These are phyloP conservation scores for Puma concolor DNA, from an alignment of 2,113 vertebrate species.

Conservation along the genomic window DNA sequence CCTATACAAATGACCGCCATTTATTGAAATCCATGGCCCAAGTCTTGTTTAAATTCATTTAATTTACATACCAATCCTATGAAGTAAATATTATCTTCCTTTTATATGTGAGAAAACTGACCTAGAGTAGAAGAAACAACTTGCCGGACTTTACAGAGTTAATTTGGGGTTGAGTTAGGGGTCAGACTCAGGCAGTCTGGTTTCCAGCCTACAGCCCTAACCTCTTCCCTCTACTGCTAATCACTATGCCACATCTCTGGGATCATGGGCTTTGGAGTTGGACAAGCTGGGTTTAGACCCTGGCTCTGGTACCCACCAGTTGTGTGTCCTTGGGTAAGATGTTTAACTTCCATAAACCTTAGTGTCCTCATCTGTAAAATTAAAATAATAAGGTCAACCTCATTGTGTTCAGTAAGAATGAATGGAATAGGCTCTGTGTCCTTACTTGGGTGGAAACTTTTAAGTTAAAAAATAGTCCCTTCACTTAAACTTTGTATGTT, in stretches of 20 bases:
- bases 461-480: not conserved
- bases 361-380: not conserved
- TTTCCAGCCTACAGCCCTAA: not conserved
- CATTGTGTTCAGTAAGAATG: not conserved
- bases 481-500: not conserved
- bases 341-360: not conserved
- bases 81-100: not conserved
- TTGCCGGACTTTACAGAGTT: not conserved
- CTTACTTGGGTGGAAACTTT: not conserved
- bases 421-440: not conserved
- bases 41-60: not conserved
- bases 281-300: no score
- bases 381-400: not conserved
- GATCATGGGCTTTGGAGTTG: not conserved
- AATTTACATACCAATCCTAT: not conserved
- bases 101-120: not conserved
- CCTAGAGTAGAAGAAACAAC: not conserved
- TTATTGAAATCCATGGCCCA: not conserved
- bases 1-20: not conserved
- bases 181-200: not conserved
- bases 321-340: not conserved
- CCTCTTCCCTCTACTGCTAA: not conserved
- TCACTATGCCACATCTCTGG: not conserved
- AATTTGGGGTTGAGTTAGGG: not conserved
- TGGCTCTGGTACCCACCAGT: not conserved